phyloP scores from a whole-genome alignment of 2,888 invertebrate species.

The Margaritifera margaritifera region DNA sequence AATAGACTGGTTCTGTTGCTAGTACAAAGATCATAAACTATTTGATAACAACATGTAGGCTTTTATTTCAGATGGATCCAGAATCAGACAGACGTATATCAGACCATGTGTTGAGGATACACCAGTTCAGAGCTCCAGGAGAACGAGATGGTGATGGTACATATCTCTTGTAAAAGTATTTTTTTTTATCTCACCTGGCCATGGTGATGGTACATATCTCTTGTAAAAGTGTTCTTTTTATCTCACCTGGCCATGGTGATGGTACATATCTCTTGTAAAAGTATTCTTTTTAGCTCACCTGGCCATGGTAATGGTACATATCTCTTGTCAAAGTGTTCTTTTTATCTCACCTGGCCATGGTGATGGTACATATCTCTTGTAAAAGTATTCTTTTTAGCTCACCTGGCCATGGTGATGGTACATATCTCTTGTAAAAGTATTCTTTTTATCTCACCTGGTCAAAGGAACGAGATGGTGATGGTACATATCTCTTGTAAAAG shows the following conservation, averaged over 20 bases:
- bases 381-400: too few relatives aligned
- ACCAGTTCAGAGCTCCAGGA: conserved; percentile 92
- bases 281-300: too few relatives aligned
- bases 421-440: conserved; percentile 11
- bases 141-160: conserved; percentile 94
- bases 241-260: too few relatives aligned
- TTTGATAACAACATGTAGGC: not conserved
- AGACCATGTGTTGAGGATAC: conserved; percentile 98
- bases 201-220: conserved; percentile 84
- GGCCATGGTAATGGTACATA: conserved; percentile 87
- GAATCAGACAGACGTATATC: conserved; percentile 91
- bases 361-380: conserved; percentile 77
- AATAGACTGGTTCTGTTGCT: too few relatives aligned
- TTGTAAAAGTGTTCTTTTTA: too few relatives aligned
- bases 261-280: conserved; percentile 72
- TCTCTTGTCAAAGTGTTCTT: too few relatives aligned
- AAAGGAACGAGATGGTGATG: conserved; percentile 97
- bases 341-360: too few relatives aligned
- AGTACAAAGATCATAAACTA: not conserved
- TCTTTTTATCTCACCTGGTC: conserved; percentile 91
- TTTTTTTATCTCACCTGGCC: too few relatives aligned
- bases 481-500: conserved; percentile 66
- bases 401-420: conserved; percentile 94
- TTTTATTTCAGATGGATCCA: conserved; percentile 78
- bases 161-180: conserved; percentile 8